Conservation (phyloP, 2,797 vertebrate genomes). For the Hemibagrus guttatus region DNA sequence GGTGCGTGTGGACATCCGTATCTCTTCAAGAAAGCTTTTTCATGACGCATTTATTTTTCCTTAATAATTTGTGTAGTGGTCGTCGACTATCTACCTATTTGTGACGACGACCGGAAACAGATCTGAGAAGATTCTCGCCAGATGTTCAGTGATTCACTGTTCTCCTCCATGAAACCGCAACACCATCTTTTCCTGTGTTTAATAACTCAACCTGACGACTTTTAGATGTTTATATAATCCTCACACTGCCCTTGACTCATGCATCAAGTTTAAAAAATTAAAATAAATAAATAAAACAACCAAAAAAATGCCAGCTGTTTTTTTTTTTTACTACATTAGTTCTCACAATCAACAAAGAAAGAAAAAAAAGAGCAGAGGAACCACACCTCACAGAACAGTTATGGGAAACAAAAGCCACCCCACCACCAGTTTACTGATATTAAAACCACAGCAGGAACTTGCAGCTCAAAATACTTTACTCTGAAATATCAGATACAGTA, state of each 20-base stretch:
- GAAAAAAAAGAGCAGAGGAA: constrained; percentile 11
- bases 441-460: constrained; percentile 32
- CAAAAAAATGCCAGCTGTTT: neutral
- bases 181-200: neutral
- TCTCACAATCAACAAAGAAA: neutral
- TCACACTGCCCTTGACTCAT: neutral
- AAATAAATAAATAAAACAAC: neutral
- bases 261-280: neutral
- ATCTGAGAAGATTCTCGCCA: neutral
- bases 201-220: neutral
- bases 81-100: neutral
- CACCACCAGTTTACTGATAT: constrained; percentile 7
- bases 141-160: too few relatives aligned
- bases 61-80: neutral
- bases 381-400: constrained; percentile 3
- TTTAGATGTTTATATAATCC: neutral
- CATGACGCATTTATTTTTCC: neutral
- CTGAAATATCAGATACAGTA: neutral
- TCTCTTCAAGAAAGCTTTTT: neutral
- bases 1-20: neutral
- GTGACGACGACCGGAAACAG: too few relatives aligned
- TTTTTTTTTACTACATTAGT: neutral
- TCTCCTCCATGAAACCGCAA: neutral
- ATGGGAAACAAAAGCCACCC: constrained; percentile 19
- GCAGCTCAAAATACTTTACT: neutral